These are phyloP conservation scores for Bombus pascuorum DNA, from an alignment of 1,140 invertebrate genomes.

Conservation along the genomic window DNA sequence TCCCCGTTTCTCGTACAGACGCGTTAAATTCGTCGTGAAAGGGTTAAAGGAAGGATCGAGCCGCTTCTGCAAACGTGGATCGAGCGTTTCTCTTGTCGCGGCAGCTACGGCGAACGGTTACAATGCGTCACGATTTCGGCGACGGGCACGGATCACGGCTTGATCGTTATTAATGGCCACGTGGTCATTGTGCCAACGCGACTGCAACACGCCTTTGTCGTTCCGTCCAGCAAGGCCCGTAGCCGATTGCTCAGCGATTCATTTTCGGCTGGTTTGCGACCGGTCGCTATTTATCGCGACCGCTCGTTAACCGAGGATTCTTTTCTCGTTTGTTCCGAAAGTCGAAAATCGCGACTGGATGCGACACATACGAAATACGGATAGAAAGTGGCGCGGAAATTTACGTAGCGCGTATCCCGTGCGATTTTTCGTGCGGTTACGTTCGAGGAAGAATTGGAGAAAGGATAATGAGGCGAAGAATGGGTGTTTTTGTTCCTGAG, in stretches of 20 bases:
- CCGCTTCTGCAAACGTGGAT: background rate
- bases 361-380: too few species aligned
- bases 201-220: constrained; percentile 41
- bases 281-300: constrained; percentile 23
- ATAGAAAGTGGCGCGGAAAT: background rate
- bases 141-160: constrained; percentile 55
- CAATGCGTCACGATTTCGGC: constrained; percentile 62
- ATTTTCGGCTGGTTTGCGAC: constrained; percentile 22
- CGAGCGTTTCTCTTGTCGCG: constrained; percentile 13
- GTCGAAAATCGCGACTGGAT: background rate
- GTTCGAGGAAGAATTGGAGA: background rate
- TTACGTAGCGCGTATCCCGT: background rate
- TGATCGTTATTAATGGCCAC: constrained; percentile 64
- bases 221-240: background rate
- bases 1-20: constrained; percentile 19
- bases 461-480: background rate
- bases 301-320: constrained; percentile 30
- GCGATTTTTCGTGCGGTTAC: background rate
- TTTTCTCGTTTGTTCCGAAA: constrained; percentile 34
- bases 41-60: constrained; percentile 22
- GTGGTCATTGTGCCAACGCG: constrained; percentile 45
- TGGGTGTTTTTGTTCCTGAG: background rate
- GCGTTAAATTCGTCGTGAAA: constrained; percentile 39
- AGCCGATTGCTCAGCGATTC: constrained; percentile 49
- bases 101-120: constrained; percentile 1